Evolutionary conservation across 2,797 vertebrate species (phyloP).

Genomic region (Molossus molossus): DNA sequence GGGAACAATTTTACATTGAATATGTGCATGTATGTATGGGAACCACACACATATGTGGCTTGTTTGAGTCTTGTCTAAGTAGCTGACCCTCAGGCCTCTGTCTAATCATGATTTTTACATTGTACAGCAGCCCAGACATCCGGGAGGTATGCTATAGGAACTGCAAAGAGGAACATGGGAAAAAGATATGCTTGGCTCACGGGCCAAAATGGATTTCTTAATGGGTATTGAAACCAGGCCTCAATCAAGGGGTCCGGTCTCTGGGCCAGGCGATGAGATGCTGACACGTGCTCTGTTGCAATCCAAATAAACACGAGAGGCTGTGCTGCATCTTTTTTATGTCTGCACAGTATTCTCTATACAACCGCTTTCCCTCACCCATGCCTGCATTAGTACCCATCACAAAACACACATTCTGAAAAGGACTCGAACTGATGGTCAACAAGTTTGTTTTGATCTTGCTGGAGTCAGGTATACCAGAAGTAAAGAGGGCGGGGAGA

Average conservation of each 20-base stretch:
- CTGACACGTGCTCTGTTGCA: not conserved
- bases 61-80: constrained; percentile 54
- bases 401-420: not conserved
- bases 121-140: constrained; percentile 62
- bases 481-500: not conserved
- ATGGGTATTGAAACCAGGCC: constrained; percentile 69
- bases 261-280: constrained; percentile 35
- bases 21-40: not conserved
- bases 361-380: not conserved
- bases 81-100: constrained; percentile 67
- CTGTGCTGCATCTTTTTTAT: not conserved
- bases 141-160: constrained; percentile 15
- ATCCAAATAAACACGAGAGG: constrained; percentile 43
- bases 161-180: not conserved
- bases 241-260: constrained; percentile 33
- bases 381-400: fast-evolving
- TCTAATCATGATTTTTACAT: constrained; percentile 70
- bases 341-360: not conserved
- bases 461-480: not conserved
- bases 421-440: not conserved
- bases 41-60: constrained; percentile 42
- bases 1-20: not conserved
- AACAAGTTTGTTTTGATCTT: constrained; percentile 30
- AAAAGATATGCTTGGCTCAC: not conserved
- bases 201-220: constrained; percentile 48